Percentiles rank a stretch among this genome's conserved stretches.
phyloP scores from a whole-genome alignment of 2,888 invertebrate genomes.

The Xestobium rufovillosum region DNA sequence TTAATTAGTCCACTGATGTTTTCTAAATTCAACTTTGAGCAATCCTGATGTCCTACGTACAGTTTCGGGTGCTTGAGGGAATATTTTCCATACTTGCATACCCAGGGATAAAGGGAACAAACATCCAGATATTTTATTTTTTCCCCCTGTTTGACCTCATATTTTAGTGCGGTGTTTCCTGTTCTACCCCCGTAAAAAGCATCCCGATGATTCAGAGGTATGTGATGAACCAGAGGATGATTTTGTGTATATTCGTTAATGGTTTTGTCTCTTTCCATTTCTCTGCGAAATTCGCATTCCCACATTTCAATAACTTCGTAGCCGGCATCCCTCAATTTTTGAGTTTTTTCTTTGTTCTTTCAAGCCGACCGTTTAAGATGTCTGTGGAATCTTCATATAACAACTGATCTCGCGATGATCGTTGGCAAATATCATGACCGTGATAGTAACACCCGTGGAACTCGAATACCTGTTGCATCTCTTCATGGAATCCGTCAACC shows the following conservation, averaged over 20 bases:
- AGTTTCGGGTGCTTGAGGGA: constrained; percentile 28
- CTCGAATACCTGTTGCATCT: constrained; percentile 20
- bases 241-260: constrained; percentile 9
- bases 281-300: constrained; percentile 19
- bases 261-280: constrained; percentile 8
- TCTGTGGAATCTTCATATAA: too few species aligned
- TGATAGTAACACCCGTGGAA: too few species aligned
- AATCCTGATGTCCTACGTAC: constrained; percentile 19
- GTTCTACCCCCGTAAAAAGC: constrained; percentile 20
- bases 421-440: too few species aligned
- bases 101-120: too few species aligned
- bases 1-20: constrained; percentile 12
- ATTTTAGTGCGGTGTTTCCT: constrained; percentile 13
- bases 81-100: too few species aligned
- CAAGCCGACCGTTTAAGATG: background rate
- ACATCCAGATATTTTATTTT: too few species aligned
- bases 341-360: too few species aligned
- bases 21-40: constrained; percentile 13
- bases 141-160: too few species aligned
- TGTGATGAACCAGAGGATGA: constrained; percentile 12
- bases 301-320: too few species aligned
- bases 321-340: too few species aligned
- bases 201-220: constrained; percentile 18
- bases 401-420: too few species aligned
- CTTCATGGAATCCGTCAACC: too few species aligned